Base-by-base conservation (phyloP, 2,797 vertebrate species). In the Centropyge bicolor region DNA sequence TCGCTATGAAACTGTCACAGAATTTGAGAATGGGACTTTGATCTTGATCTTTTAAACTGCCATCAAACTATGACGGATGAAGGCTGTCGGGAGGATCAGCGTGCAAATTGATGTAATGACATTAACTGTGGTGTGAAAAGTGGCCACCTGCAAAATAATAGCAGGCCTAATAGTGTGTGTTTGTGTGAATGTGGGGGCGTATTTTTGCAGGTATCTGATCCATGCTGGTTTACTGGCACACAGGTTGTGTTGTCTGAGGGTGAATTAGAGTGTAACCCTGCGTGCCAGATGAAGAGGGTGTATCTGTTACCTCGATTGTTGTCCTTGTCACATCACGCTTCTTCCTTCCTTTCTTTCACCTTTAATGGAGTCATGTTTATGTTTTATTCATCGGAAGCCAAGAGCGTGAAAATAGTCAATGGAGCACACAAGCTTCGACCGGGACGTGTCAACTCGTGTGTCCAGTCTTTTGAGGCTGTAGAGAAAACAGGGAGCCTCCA, bases 221-320 rank as follows among this genome's bases (percentile, higher is more conserved):
- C 35, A 52, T 70, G 41, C 72, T 52, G 71, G 74, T 63, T 43
- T 76, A 49, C 56, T 48, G 71, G 52, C 56, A 11, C 35, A 46
- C 49, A 22, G 35, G 27, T 69, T 78, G 81, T 84, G 57, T 82
- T 76, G 79, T 84, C 75, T 73, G 67, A 55, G 31, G 5, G 69
- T 73, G 81, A 87, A 84, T 49, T 68, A 5, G 60, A 84, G 75
- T 75, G 74, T 74, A 71, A 63, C 66, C 69, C 31, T 41, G 73
- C 17, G 11, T 76, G 80, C 48, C 73, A 76, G 74, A 66, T 63
- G 67, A 82, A 75, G 67, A 74, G 72, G 87, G 88, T 72, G 45
- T 91, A 89, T 90, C 86, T 19, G 56, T 90, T 88, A 83, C 83
- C 80, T 79, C 68, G 75, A 68, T 57, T 60, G 51, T 22, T 35